A percentile compares a stretch with the other conserved stretches of the same genome.
These are phyloP conservation scores for Labroides dimidiatus DNA, from an alignment of 2,797 vertebrate species.

Conservation along the genomic window DNA sequence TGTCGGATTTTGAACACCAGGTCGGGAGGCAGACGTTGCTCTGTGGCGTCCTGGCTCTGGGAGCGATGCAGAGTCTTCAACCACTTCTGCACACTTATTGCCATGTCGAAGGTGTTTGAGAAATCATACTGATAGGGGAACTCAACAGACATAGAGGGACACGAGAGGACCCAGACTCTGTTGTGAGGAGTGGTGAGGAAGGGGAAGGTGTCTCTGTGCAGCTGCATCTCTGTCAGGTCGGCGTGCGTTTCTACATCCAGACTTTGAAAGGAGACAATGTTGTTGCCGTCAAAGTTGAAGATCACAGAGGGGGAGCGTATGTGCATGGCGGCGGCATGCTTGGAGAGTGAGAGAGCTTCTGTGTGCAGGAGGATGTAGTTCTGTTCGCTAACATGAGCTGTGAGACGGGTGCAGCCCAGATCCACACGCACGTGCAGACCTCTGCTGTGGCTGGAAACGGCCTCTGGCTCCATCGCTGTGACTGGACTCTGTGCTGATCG, in stretches of 20 bases:
- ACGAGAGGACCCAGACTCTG: constrained; percentile 89
- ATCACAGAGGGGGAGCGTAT: constrained; percentile 86
- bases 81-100: constrained; percentile 95
- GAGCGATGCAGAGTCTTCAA: constrained; percentile 90
- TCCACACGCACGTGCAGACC: constrained; percentile 84
- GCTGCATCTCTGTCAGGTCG: constrained; percentile 88
- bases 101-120: constrained; percentile 92
- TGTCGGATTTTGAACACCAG: constrained; percentile 90
- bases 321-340: constrained; percentile 80
- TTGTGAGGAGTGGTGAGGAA: constrained; percentile 87
- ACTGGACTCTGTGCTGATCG: constrained; percentile 4
- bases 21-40: constrained; percentile 87
- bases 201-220: constrained; percentile 88
- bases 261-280: constrained; percentile 90
- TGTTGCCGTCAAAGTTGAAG: constrained; percentile 92
- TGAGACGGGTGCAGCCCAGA: constrained; percentile 85
- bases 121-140: constrained; percentile 98
- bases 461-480: constrained; percentile 13
- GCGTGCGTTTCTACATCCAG: constrained; percentile 86
- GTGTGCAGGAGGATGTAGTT: constrained; percentile 89
- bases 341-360: constrained; percentile 84
- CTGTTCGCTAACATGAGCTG: constrained; percentile 87
- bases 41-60: background rate
- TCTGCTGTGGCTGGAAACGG: constrained; percentile 52
- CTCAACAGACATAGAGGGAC: constrained; percentile 88